Evolutionary conservation across 2,797 vertebrate genomes (phyloP).

Genomic region (Nothura maculosa): DNA sequence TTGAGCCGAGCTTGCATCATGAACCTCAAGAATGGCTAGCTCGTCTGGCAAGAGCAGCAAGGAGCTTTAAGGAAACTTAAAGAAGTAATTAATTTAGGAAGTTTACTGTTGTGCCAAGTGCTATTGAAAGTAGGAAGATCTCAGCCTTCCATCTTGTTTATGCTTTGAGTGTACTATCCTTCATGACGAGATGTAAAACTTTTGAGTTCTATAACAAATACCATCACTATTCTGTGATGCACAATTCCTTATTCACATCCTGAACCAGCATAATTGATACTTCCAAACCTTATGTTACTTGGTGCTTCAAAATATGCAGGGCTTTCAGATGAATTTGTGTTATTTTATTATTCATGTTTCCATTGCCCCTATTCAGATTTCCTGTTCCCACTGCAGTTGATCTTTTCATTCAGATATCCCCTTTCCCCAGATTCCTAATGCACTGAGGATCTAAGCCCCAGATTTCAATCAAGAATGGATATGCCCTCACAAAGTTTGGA

Average conservation of each 20-base stretch:
- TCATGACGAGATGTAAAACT: not conserved
- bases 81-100: slow-evolving; percentile 20
- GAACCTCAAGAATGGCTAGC: slow-evolving; percentile 35
- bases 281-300: not conserved
- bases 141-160: slow-evolving; percentile 17
- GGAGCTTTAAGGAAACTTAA: not conserved
- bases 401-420: not conserved
- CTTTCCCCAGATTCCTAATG: not conserved
- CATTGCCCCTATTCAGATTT: not conserved
- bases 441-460: not conserved
- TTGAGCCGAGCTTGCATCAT: slow-evolving; percentile 27
- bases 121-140: not conserved
- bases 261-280: not conserved
- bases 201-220: not conserved
- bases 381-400: fast-evolving
- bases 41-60: slow-evolving; percentile 21
- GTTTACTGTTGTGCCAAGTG: not conserved
- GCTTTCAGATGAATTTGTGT: not conserved
- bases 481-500: not conserved
- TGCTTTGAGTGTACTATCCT: not conserved
- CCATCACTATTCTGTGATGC: not conserved
- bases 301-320: not conserved
- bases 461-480: not conserved
- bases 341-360: not conserved
- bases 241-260: not conserved